phyloP scores from a whole-genome alignment of 1,140 invertebrate species.

The Drosophila cardini region DNA sequence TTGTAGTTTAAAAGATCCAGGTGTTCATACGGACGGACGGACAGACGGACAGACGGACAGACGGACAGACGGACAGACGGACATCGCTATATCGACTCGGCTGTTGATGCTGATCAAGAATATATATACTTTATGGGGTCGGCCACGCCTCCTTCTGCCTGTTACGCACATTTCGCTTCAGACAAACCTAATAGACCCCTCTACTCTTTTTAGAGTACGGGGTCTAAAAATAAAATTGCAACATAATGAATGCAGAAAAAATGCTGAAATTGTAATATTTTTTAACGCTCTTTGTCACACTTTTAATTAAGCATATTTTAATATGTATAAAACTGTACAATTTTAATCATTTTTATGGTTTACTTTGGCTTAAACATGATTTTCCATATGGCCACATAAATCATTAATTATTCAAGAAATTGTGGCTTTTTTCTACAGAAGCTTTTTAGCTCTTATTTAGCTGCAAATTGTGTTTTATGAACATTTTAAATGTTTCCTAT shows the following conservation, averaged over 20 bases:
- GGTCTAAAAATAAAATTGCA: too few species aligned
- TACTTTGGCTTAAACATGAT: not conserved
- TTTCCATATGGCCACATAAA: not conserved
- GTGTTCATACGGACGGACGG: too few species aligned
- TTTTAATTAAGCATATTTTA: conserved; percentile 14
- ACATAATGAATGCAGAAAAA: not conserved
- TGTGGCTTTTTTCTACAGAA: not conserved
- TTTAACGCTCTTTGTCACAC: not conserved
- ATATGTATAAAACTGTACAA: not conserved
- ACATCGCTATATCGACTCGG: too few species aligned
- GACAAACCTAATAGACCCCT: too few species aligned
- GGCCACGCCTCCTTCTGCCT: too few species aligned
- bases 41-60: too few species aligned
- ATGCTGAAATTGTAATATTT: not conserved
- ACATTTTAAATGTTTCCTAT: not conserved
- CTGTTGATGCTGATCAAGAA: too few species aligned
- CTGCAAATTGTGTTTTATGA: not conserved
- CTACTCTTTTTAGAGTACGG: too few species aligned
- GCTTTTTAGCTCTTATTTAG: not conserved
- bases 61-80: too few species aligned
- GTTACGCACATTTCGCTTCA: too few species aligned
- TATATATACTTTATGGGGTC: too few species aligned
- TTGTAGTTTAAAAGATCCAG: too few species aligned
- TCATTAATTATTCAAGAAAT: not conserved
- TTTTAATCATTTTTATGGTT: conserved; percentile 1